These are phyloP conservation scores for Micrasema minimum DNA, from an alignment of 1,140 invertebrate genomes.

Conservation along the genomic window DNA sequence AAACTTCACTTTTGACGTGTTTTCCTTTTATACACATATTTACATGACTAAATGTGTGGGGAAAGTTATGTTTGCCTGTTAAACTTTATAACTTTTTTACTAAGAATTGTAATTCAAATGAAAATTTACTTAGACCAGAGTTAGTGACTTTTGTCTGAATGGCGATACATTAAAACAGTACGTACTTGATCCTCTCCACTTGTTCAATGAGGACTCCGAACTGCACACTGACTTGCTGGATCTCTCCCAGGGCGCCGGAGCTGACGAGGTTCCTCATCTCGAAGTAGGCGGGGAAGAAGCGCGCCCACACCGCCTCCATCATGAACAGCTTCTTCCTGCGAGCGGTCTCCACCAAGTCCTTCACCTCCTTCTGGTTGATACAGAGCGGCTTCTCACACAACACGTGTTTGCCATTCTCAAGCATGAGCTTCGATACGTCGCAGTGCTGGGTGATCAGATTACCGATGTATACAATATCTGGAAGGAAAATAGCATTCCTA, in stretches of 20 bases:
- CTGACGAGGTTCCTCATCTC: constrained; percentile 71
- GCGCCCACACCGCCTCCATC: constrained; percentile 88
- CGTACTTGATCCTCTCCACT: constrained; percentile 72
- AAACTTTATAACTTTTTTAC: neutral
- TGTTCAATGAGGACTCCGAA: constrained; percentile 73
- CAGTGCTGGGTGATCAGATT: constrained; percentile 77
- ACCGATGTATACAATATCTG: constrained; percentile 85
- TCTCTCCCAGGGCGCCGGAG: constrained; percentile 76
- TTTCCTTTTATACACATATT: neutral
- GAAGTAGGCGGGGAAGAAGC: constrained; percentile 82
- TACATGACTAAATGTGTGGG: neutral
- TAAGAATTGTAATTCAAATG: neutral
- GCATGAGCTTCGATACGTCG: constrained; percentile 72
- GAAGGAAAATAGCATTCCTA: constrained; percentile 53
- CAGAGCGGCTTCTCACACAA: constrained; percentile 87
- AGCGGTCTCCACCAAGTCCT: constrained; percentile 71
- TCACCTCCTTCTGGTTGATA: constrained; percentile 76
- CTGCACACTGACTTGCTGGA: constrained; percentile 72
- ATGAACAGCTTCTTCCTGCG: constrained; percentile 76
- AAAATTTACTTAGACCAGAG: neutral
- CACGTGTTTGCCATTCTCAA: constrained; percentile 82
- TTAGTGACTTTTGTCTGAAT: neutral
- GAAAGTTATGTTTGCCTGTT: too few relatives aligned
- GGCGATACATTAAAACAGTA: constrained; percentile 7
- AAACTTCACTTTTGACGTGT: too few relatives aligned